phyloP scores from a whole-genome alignment of 2,888 invertebrate genomes.

The Trissolcus brochymenae region DNA sequence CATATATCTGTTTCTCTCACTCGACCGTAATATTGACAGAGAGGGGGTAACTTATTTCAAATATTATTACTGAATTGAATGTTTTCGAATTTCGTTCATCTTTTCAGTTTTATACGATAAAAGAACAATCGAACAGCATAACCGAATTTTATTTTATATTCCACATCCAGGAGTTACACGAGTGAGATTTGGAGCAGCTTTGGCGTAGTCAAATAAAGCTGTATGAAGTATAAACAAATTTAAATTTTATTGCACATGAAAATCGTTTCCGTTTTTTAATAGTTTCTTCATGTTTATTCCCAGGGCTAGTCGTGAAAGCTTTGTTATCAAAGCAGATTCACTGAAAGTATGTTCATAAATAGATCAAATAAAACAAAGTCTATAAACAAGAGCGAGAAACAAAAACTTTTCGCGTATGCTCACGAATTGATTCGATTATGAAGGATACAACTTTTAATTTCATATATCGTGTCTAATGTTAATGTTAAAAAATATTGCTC shows the following conservation, averaged over 20 bases:
- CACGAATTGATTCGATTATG: background rate
- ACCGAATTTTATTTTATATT: background rate
- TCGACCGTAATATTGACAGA: too few relatives aligned
- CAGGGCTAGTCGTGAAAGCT: background rate
- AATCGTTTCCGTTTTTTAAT: background rate
- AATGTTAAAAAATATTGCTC: background rate
- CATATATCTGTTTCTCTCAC: too few relatives aligned
- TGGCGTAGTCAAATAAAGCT: background rate
- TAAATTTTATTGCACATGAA: background rate
- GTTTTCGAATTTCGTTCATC: background rate
- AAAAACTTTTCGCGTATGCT: too few relatives aligned
- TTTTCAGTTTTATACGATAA: background rate
- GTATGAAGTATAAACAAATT: background rate
- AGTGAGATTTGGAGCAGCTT: background rate
- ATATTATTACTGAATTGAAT: too few relatives aligned
- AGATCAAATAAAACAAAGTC: too few relatives aligned
- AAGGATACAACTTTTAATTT: background rate
- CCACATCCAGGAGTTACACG: too few relatives aligned
- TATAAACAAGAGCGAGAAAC: too few relatives aligned
- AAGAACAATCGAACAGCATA: slow-evolving; percentile 5
- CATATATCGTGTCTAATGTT: background rate
- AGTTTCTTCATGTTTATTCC: background rate
- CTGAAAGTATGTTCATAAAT: too few relatives aligned
- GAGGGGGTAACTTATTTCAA: too few relatives aligned
- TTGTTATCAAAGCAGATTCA: background rate